A percentile compares a stretch with the other conserved stretches of the same genome.
Evolutionary conservation across 1,140 invertebrate species (phyloP).

Genomic region (Holotrichia oblita): DNA sequence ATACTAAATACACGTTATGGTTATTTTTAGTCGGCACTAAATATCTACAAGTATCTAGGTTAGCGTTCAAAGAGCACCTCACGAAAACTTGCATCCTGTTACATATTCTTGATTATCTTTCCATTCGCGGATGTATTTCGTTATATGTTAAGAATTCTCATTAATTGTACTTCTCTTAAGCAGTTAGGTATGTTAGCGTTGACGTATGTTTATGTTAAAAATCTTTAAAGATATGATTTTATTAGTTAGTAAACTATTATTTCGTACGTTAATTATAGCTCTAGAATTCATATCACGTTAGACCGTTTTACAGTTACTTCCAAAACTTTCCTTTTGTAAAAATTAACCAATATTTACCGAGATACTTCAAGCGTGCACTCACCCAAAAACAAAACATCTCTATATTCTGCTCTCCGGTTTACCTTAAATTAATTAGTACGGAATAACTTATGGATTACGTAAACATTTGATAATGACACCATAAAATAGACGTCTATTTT

Average conservation of each 20-base stretch:
- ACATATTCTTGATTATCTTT: neutral
- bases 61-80: conserved; percentile 19
- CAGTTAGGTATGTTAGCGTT: too few species aligned
- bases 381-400: conserved; percentile 11
- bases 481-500: conserved; percentile 26
- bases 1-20: conserved; percentile 4
- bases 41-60: conserved; percentile 7
- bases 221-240: too few species aligned
- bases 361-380: neutral
- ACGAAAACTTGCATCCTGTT: conserved; percentile 1
- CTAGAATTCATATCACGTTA: too few species aligned
- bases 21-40: conserved; percentile 20
- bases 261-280: too few species aligned
- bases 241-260: too few species aligned
- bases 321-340: neutral
- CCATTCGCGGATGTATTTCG: neutral
- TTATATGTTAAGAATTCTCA: neutral
- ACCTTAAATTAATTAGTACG: conserved; percentile 36
- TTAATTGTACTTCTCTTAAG: conserved; percentile 3
- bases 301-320: neutral
- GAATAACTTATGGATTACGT: conserved; percentile 26
- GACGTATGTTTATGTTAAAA: too few species aligned
- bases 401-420: conserved; percentile 12
- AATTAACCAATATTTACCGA: neutral
- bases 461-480: conserved; percentile 29